A percentile compares a stretch with the other conserved stretches of the same genome.
phyloP scores from a whole-genome alignment of 2,888 invertebrate genomes.

The Acholoe squamosa region DNA sequence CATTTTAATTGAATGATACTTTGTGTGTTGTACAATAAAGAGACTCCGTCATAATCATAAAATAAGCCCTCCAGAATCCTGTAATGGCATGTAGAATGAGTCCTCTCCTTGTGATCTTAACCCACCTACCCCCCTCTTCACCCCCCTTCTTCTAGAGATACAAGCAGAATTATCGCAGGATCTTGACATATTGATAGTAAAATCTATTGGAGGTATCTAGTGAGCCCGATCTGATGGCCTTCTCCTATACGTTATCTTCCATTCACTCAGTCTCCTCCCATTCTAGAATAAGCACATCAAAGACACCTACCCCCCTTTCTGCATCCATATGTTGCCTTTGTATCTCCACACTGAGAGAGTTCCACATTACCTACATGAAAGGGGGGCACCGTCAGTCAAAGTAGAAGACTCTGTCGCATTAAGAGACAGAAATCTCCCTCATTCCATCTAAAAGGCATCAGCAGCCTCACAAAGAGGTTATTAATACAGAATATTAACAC shows the following conservation, averaged over 20 bases:
- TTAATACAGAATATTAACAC: slow-evolving; percentile 60
- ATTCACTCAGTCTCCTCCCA: slow-evolving; percentile 2
- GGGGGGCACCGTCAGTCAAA: slow-evolving; percentile 23
- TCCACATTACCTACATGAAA: slow-evolving; percentile 59
- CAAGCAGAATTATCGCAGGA: not conserved
- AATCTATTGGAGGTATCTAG: slow-evolving; percentile 32
- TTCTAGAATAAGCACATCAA: slow-evolving; percentile 42
- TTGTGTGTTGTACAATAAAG: slow-evolving; percentile 51
- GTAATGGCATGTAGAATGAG: not conserved
- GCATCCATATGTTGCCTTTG: slow-evolving; percentile 53
- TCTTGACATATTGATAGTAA: slow-evolving; percentile 44
- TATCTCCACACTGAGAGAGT: slow-evolving; percentile 52
- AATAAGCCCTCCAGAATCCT: slow-evolving; percentile 7
- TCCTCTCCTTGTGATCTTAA: not conserved
- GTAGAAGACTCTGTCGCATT: slow-evolving; percentile 27
- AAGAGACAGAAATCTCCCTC: slow-evolving; percentile 52
- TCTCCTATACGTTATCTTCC: not conserved
- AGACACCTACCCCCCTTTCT: not conserved
- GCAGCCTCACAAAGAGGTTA: slow-evolving; percentile 43
- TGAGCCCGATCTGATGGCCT: slow-evolving; percentile 15
- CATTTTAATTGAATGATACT: slow-evolving; percentile 55
- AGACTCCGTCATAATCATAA: not conserved
- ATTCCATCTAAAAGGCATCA: slow-evolving; percentile 44
- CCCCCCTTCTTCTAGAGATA: not conserved
- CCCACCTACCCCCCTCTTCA: not conserved